phyloP scores from a whole-genome alignment of 1,140 invertebrate genomes.

The Lysiphlebus fabarum region DNA sequence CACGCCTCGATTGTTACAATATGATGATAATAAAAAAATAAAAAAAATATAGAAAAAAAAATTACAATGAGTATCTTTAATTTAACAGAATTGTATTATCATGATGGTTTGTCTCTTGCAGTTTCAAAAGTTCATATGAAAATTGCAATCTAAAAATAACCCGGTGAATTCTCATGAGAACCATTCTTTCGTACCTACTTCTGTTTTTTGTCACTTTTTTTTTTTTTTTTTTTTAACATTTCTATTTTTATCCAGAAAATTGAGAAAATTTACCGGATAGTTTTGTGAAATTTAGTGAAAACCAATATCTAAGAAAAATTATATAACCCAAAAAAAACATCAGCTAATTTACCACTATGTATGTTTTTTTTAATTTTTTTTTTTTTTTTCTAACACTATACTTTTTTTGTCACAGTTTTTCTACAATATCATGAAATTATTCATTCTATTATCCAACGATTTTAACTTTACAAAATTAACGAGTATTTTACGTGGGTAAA shows the following conservation, averaged over 20 bases:
- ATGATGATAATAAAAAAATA: too few species aligned
- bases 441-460: conserved; percentile 18
- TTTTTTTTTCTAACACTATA: too few species aligned
- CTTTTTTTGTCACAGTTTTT: neutral
- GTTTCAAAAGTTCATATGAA: too few species aligned
- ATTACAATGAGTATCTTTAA: too few species aligned
- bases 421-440: conserved; percentile 7
- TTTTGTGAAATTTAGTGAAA: conserved; percentile 14
- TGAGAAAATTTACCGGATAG: neutral
- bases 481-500: conserved; percentile 6
- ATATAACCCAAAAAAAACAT: too few species aligned
- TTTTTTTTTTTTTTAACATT: neutral
- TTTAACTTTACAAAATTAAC: conserved; percentile 7
- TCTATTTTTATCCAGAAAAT: neutral
- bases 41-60: too few species aligned
- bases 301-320: conserved; percentile 2
- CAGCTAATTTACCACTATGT: too few species aligned
- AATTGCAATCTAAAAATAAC: too few species aligned
- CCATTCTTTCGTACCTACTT: neutral
- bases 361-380: too few species aligned
- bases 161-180: too few species aligned
- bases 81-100: too few species aligned
- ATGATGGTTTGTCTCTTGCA: too few species aligned
- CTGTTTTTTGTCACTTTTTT: neutral
- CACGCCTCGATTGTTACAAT: conserved; percentile 1